Evolutionary conservation across 2,797 vertebrate species (phyloP).

Genomic region (Monodelphis domestica): DNA sequence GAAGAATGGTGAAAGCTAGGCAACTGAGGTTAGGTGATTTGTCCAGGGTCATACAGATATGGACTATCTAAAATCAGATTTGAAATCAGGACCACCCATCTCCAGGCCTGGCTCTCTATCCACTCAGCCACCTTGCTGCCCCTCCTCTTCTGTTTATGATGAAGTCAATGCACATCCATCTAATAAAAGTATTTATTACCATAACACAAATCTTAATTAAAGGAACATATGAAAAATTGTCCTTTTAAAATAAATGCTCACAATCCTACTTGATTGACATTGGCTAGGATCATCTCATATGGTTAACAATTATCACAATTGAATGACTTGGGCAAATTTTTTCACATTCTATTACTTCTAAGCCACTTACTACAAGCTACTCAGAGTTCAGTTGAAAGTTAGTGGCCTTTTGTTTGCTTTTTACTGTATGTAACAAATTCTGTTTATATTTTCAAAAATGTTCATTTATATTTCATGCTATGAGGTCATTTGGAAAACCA

Average conservation of each 20-base stretch:
- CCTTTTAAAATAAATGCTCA: background rate
- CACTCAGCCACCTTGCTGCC: too few species aligned
- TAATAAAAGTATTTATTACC: background rate
- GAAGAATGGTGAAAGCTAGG: too few species aligned
- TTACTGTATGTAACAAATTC: background rate
- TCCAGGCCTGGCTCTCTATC: too few species aligned
- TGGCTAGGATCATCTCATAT: background rate
- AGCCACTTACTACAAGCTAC: background rate
- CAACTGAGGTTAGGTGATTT: too few species aligned
- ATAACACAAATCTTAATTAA: background rate
- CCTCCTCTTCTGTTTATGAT: too few species aligned
- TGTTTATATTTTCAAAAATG: rapidly evolving
- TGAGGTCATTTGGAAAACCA: background rate
- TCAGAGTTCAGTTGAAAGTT: background rate
- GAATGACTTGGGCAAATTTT: background rate
- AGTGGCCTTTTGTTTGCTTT: background rate
- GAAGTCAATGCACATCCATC: background rate
- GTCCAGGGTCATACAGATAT: too few species aligned
- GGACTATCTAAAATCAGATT: too few species aligned
- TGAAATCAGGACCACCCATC: too few species aligned
- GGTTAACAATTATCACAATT: background rate
- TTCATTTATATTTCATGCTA: constrained; percentile 50
- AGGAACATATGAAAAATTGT: background rate
- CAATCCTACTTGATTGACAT: background rate
- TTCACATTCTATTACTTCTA: background rate